Conservation (phyloP, 2,797 vertebrate species). For the Pelochelys cantorii region DNA sequence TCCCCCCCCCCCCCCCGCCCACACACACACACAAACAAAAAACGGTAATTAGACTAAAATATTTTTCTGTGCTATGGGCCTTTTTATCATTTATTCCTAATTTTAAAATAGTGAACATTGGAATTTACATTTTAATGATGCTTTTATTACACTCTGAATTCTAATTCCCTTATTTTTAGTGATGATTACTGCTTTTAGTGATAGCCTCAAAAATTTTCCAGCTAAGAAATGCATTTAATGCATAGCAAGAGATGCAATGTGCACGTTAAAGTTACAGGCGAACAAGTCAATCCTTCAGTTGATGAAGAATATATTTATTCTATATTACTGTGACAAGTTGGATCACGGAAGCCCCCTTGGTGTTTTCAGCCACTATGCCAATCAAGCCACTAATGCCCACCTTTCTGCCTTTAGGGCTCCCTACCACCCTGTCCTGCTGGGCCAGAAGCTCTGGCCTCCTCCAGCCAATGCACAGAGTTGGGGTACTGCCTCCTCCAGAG, state of each 20-base stretch:
- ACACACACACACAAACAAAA: background rate
- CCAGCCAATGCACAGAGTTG: no score
- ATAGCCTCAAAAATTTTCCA: background rate
- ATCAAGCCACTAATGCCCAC: no score
- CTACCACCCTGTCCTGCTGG: no score
- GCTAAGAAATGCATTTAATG: slow-evolving; percentile 40
- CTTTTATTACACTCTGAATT: slow-evolving; percentile 43
- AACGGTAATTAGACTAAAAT: slow-evolving; percentile 56
- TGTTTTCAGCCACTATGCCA: no score
- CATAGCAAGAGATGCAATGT: slow-evolving; percentile 8
- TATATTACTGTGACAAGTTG: background rate
- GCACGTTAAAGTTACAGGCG: slow-evolving; percentile 28
- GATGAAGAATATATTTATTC: slow-evolving; percentile 21
- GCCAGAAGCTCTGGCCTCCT: no score
- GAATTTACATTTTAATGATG: slow-evolving; percentile 54
- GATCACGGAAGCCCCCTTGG: no score
- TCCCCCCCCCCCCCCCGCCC: background rate
- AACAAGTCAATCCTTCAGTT: background rate
- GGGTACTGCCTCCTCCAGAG: no score
- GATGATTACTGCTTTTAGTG: slow-evolving; percentile 25
- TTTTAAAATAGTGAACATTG: slow-evolving; percentile 47
- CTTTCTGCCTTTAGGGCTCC: no score
- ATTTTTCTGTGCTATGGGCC: slow-evolving; percentile 30
- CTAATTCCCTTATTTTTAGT: slow-evolving; percentile 58
- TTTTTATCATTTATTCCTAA: slow-evolving; percentile 68